A percentile compares a stretch with the other conserved stretches of the same genome.
Evolutionary conservation across 1,140 invertebrate genomes (phyloP).

Genomic region (Drosophila orena): DNA sequence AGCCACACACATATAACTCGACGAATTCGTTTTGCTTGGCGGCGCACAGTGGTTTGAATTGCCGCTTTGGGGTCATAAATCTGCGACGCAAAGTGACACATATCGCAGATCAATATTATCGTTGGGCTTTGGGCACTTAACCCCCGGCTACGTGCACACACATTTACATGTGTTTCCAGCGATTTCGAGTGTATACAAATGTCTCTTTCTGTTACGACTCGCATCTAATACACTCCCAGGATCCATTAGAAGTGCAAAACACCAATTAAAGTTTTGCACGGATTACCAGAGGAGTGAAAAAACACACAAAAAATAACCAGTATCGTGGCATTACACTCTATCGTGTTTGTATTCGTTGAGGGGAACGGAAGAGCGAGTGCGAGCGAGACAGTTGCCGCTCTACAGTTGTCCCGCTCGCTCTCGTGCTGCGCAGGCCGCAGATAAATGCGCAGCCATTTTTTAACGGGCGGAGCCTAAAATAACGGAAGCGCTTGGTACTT

Average conservation of each 20-base stretch:
- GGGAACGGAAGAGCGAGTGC: slow-evolving; percentile 26
- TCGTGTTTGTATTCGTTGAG: slow-evolving; percentile 24
- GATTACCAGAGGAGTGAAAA: slow-evolving; percentile 50
- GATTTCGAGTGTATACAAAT: slow-evolving; percentile 56
- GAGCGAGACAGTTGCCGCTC: slow-evolving; percentile 6
- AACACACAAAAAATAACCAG: slow-evolving; percentile 18
- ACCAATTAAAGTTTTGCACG: slow-evolving; percentile 72
- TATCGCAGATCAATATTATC: slow-evolving; percentile 45
- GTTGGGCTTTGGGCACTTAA: slow-evolving; percentile 37
- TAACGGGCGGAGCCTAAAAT: slow-evolving; percentile 63
- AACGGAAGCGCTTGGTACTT: slow-evolving; percentile 30
- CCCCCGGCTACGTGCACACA: slow-evolving; percentile 17
- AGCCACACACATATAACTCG: background rate
- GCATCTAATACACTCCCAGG: slow-evolving; percentile 54
- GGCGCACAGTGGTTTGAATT: background rate
- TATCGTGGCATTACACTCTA: slow-evolving; percentile 4
- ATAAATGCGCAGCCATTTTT: slow-evolving; percentile 81
- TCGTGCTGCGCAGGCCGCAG: slow-evolving; percentile 19
- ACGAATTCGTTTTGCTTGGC: slow-evolving; percentile 2
- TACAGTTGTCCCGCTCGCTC: slow-evolving; percentile 24
- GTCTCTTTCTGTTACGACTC: slow-evolving; percentile 56
- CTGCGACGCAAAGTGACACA: slow-evolving; percentile 28
- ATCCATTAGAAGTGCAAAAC: slow-evolving; percentile 68
- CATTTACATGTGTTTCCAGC: slow-evolving; percentile 40
- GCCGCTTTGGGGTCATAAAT: slow-evolving; percentile 13